A percentile compares a stretch with the other conserved stretches of the same genome.
Conservation (phyloP, 2,797 vertebrate genomes). For the Dendrocincla fuliginosa region DNA sequence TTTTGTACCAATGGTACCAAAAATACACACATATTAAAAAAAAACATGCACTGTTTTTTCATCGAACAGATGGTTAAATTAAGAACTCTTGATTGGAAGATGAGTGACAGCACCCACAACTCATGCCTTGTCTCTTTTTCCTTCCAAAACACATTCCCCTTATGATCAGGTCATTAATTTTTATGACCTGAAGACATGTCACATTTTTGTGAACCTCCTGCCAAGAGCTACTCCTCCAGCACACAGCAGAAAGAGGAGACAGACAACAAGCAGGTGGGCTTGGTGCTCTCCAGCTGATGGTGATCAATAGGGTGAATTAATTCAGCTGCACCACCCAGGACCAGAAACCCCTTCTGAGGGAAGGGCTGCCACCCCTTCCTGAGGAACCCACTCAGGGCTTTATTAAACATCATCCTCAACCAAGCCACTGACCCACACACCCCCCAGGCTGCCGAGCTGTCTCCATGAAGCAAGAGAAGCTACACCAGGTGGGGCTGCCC, state of each 20-base stretch:
- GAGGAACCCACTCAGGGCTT: background rate
- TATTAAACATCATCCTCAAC: background rate
- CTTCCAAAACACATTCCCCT: background rate
- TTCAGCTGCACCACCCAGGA: background rate
- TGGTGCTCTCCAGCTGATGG: background rate
- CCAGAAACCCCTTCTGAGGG: background rate
- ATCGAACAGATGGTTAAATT: background rate
- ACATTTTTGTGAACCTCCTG: background rate
- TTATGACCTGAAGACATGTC: background rate
- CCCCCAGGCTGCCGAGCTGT: background rate
- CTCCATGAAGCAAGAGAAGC: background rate
- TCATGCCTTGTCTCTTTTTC: background rate
- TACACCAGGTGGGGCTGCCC: accelerated
- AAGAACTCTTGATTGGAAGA: background rate
- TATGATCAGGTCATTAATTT: background rate
- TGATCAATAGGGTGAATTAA: background rate
- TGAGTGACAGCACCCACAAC: background rate
- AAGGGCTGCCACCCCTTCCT: background rate
- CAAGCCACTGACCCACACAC: background rate
- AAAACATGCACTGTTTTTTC: background rate
- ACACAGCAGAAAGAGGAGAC: background rate
- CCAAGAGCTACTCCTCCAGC: background rate
- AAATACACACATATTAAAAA: background rate
- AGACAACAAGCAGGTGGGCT: accelerated
- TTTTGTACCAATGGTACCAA: background rate